Evolutionary conservation across 2,113 vertebrate species (phyloP).

Genomic region (Trachemys scripta): DNA sequence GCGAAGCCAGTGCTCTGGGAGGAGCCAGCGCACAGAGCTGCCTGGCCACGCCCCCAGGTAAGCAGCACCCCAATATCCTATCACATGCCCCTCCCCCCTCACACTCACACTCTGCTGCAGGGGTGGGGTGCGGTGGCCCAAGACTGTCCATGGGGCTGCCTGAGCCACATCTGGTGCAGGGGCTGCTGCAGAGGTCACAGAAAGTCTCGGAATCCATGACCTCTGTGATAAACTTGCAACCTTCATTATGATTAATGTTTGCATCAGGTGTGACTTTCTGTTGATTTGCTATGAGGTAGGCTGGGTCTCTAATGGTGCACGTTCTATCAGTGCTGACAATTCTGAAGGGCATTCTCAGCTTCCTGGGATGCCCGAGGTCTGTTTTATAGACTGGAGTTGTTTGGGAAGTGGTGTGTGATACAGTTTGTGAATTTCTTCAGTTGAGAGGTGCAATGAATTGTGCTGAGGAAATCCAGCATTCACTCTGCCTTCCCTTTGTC

Average conservation of each 20-base stretch:
- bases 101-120: too few species aligned
- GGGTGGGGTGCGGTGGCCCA: too few species aligned
- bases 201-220: too few species aligned
- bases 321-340: background rate
- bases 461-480: constrained; percentile 7
- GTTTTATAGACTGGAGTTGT: background rate
- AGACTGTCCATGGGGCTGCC: too few species aligned
- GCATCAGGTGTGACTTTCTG: background rate
- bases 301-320: background rate
- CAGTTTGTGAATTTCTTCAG: background rate
- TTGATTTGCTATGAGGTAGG: background rate
- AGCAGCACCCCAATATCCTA: too few species aligned
- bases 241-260: background rate
- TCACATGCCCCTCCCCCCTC: too few species aligned
- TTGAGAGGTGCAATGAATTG: background rate
- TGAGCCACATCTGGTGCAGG: too few species aligned
- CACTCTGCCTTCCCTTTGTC: fast-evolving
- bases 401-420: background rate
- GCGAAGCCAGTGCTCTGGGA: too few species aligned
- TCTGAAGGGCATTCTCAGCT: background rate
- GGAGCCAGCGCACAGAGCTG: too few species aligned
- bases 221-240: too few species aligned
- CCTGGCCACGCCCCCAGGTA: too few species aligned
- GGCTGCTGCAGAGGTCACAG: too few species aligned
- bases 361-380: background rate